A percentile compares a stretch with the other conserved stretches of the same genome.
These are phyloP conservation scores for Drosophila busckii DNA, from an alignment of 1,140 invertebrate species.

Conservation along the genomic window DNA sequence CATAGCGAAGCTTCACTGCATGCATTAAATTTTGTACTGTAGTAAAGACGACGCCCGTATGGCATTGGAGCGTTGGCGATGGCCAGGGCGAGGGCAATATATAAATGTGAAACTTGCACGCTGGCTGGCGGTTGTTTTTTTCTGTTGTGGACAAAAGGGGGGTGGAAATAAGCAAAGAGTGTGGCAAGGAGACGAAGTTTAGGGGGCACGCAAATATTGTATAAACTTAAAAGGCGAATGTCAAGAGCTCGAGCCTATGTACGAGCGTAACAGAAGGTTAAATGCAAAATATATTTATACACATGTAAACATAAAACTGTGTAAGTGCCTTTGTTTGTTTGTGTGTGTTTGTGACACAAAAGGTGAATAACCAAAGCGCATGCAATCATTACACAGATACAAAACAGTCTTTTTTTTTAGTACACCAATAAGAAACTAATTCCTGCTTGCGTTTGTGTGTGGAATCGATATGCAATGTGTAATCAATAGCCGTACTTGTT, in stretches of 20 bases:
- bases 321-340: not conserved
- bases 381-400: conserved; percentile 18
- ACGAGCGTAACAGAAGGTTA: conserved; percentile 42
- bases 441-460: conserved; percentile 13
- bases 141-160: too few relatives aligned
- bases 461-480: conserved; percentile 54
- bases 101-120: conserved; percentile 12
- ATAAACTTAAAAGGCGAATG: conserved; percentile 58
- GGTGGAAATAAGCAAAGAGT: not conserved
- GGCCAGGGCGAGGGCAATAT: conserved; percentile 2
- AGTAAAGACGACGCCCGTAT: not conserved
- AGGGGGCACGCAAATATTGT: not conserved
- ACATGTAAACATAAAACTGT: not conserved
- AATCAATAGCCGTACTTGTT: conserved; percentile 50
- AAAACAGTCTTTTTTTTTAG: conserved; percentile 1
- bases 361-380: conserved; percentile 67
- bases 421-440: conserved; percentile 25
- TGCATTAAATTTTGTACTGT: too few relatives aligned
- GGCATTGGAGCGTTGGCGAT: not conserved
- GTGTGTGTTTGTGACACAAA: conserved; percentile 26
- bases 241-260: conserved; percentile 49
- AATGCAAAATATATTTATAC: conserved; percentile 47
- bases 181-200: not conserved
- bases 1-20: too few relatives aligned
- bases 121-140: conserved; percentile 5